A percentile compares a stretch with the other conserved stretches of the same genome.
Evolutionary conservation across 2,113 vertebrate genomes (phyloP).

Genomic region (Taxidea taxus): DNA sequence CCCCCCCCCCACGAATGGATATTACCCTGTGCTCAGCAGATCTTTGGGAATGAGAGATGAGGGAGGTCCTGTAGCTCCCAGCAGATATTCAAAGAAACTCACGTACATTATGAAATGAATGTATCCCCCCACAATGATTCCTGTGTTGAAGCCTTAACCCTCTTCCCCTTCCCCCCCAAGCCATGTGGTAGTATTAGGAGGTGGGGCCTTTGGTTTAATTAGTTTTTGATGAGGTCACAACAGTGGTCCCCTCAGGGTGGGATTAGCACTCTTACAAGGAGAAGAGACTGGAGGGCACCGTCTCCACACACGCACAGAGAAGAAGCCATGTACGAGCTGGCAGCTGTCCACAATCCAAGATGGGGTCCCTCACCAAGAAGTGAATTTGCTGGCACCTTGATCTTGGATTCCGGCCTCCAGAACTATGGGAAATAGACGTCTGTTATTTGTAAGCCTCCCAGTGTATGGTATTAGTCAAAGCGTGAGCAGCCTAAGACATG

Average conservation of each 20-base stretch:
- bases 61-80: background rate
- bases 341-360: background rate
- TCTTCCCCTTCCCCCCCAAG: background rate
- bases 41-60: background rate
- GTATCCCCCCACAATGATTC: background rate
- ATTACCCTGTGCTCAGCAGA: background rate
- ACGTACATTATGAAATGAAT: rapidly evolving
- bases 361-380: background rate
- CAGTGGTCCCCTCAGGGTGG: background rate
- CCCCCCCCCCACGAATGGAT: rapidly evolving
- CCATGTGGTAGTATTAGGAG: background rate
- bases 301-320: background rate
- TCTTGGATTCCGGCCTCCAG: background rate
- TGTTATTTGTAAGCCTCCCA: background rate
- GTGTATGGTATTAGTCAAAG: background rate
- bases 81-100: background rate
- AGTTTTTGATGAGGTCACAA: background rate
- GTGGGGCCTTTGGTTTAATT: background rate
- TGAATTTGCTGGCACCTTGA: background rate
- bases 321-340: rapidly evolving
- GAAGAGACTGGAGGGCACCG: background rate
- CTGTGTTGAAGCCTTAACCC: background rate
- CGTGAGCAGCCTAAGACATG: background rate
- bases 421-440: background rate
- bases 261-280: no score